Conservation (phyloP, 2,888 invertebrate genomes). For the Pseudanteris insignis region DNA sequence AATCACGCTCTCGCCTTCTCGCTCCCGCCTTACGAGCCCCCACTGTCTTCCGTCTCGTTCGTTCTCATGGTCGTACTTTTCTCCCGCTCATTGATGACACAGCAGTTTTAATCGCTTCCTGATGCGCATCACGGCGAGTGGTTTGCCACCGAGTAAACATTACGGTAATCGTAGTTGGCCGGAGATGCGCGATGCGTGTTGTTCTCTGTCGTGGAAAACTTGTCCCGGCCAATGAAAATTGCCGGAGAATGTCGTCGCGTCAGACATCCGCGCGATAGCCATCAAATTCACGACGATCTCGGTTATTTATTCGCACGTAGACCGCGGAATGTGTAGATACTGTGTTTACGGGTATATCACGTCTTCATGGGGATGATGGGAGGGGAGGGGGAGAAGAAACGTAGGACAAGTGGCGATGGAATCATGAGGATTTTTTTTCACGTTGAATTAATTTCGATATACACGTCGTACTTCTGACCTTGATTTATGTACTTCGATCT, state of each 20-base stretch:
- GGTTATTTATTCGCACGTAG: slow-evolving; percentile 10
- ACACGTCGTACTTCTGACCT: too few relatives aligned
- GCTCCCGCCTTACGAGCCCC: not conserved
- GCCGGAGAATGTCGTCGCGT: slow-evolving; percentile 23
- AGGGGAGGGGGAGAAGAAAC: too few relatives aligned
- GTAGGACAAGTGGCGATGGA: too few relatives aligned
- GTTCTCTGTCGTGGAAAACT: slow-evolving; percentile 26
- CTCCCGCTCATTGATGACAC: slow-evolving; percentile 31
- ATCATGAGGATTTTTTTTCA: too few relatives aligned
- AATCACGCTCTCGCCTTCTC: not conserved
- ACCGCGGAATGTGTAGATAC: slow-evolving; percentile 11
- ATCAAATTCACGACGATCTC: slow-evolving; percentile 29
- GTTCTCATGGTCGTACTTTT: not conserved
- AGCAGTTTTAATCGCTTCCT: slow-evolving; percentile 39
- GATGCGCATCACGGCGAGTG: slow-evolving; percentile 34
- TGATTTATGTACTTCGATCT: too few relatives aligned
- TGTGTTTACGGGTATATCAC: slow-evolving; percentile 2
- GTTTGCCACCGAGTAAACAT: slow-evolving; percentile 36
- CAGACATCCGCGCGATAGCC: slow-evolving; percentile 18
- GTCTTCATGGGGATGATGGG: not conserved
- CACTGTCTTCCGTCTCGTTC: slow-evolving; percentile 5
- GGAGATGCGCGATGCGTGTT: slow-evolving; percentile 7
- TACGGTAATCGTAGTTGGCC: slow-evolving; percentile 30
- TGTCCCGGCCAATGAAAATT: slow-evolving; percentile 32
- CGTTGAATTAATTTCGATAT: too few relatives aligned